A percentile compares a stretch with the other conserved stretches of the same genome.
Evolutionary conservation across 2,888 invertebrate genomes (phyloP).

Genomic region (Stegana nigrithorax): DNA sequence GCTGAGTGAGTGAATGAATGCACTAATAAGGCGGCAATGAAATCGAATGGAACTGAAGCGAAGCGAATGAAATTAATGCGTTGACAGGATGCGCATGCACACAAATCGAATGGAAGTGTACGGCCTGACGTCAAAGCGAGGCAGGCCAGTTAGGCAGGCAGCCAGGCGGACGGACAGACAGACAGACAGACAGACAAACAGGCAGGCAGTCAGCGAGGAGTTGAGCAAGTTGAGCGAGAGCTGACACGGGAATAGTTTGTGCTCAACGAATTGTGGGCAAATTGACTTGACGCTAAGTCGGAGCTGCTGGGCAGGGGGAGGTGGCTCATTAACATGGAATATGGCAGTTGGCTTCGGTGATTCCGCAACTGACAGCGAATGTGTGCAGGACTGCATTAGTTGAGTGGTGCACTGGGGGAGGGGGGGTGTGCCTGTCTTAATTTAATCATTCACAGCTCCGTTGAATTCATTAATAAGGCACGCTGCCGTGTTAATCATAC

Average conservation of each 20-base stretch:
- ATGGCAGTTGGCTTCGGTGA: no score
- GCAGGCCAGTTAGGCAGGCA: no score
- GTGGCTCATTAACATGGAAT: neutral
- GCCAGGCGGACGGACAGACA: no score
- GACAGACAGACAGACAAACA: no score
- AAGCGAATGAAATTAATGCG: slow-evolving; percentile 9
- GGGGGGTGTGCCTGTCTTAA: slow-evolving; percentile 35
- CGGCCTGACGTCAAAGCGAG: no score
- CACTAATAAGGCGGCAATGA: slow-evolving; percentile 4
- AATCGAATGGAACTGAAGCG: slow-evolving; percentile 5
- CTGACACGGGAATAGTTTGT: slow-evolving; percentile 32
- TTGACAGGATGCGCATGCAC: neutral
- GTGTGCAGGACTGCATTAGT: neutral
- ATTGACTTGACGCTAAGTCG: slow-evolving; percentile 4
- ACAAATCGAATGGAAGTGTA: no score
- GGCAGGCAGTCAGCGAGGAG: neutral
- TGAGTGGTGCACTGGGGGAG: neutral
- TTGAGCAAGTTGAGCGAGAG: neutral
- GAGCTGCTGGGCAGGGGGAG: neutral
- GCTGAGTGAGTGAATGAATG: neutral
- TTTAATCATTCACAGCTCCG: slow-evolving; percentile 51
- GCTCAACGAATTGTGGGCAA: slow-evolving; percentile 3
- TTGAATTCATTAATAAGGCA: slow-evolving; percentile 43
- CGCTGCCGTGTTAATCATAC: slow-evolving; percentile 54
- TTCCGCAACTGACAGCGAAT: no score